Evolutionary conservation across 1,140 invertebrate genomes (phyloP).

Genomic region (Lutraria rhynchaena): DNA sequence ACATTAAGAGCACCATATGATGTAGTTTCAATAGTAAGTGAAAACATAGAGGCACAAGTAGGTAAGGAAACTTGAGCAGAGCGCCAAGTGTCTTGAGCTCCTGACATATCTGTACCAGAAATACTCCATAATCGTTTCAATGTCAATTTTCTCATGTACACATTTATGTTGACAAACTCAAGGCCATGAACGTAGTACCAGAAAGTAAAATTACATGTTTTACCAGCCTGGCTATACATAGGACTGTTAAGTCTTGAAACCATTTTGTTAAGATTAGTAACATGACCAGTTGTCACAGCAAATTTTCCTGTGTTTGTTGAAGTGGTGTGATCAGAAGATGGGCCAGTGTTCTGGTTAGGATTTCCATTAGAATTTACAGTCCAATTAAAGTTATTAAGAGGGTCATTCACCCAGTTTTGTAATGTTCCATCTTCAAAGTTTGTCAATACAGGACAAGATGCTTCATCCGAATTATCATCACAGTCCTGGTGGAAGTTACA

Average conservation of each 20-base stretch:
- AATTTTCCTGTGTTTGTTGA: constrained; percentile 68
- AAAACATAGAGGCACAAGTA: constrained; percentile 74
- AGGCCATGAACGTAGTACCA: constrained; percentile 74
- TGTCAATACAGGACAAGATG: constrained; percentile 66
- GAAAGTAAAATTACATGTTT: constrained; percentile 73
- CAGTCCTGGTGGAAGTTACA: constrained; percentile 89
- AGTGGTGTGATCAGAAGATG: constrained; percentile 71
- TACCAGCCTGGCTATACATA: constrained; percentile 69
- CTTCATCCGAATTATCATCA: constrained; percentile 76
- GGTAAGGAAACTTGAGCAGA: constrained; percentile 65
- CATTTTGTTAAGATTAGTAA: constrained; percentile 20
- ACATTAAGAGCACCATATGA: constrained; percentile 27
- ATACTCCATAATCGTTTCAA: constrained; percentile 34
- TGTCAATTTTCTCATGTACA: constrained; percentile 60
- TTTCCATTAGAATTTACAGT: constrained; percentile 61
- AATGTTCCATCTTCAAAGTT: constrained; percentile 70
- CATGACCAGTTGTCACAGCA: constrained; percentile 56
- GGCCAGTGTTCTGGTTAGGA: constrained; percentile 59
- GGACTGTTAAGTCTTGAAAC: constrained; percentile 70
- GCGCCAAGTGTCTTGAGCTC: constrained; percentile 66
- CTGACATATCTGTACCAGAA: constrained; percentile 9
- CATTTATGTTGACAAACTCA: constrained; percentile 59
- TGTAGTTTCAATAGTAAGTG: constrained; percentile 72
- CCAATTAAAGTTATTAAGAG: constrained; percentile 67
- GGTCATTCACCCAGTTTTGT: constrained; percentile 71